These are phyloP conservation scores for Eupithecia subumbrata DNA, from an alignment of 2,888 invertebrate genomes.

Conservation along the genomic window DNA sequence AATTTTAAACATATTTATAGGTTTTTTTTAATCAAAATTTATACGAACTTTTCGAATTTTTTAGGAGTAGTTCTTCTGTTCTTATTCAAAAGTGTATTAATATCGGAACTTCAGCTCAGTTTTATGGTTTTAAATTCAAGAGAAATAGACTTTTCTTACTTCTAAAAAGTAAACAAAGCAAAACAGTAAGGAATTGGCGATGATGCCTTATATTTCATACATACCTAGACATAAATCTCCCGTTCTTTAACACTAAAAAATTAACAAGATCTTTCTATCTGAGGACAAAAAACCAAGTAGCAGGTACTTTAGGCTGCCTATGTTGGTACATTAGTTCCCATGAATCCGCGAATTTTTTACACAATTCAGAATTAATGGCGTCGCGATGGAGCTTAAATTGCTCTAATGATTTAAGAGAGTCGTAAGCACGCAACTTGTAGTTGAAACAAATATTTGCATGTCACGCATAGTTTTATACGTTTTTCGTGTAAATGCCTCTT, in stretches of 20 bases:
- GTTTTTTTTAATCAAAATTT: too few relatives aligned
- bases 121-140: too few relatives aligned
- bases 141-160: too few relatives aligned
- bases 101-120: too few relatives aligned
- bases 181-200: too few relatives aligned
- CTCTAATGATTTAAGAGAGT: constrained; percentile 16
- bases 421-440: constrained; percentile 19
- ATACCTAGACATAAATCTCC: background rate
- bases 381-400: constrained; percentile 15
- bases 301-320: background rate
- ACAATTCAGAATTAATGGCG: constrained; percentile 13
- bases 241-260: background rate
- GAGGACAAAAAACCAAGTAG: background rate
- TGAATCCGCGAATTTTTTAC: constrained; percentile 31
- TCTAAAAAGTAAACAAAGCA: too few relatives aligned
- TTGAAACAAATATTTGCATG: constrained; percentile 9
- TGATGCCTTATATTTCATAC: background rate
- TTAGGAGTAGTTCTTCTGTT: too few relatives aligned
- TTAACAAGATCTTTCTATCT: constrained; percentile 1
- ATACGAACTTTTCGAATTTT: too few relatives aligned
- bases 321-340: constrained; percentile 4
- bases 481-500: background rate
- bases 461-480: constrained; percentile 3
- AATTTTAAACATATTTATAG: too few relatives aligned
- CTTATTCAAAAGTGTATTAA: too few relatives aligned